These are phyloP conservation scores for Pissodes strobi DNA, from an alignment of 1,140 invertebrate genomes.

Conservation along the genomic window DNA sequence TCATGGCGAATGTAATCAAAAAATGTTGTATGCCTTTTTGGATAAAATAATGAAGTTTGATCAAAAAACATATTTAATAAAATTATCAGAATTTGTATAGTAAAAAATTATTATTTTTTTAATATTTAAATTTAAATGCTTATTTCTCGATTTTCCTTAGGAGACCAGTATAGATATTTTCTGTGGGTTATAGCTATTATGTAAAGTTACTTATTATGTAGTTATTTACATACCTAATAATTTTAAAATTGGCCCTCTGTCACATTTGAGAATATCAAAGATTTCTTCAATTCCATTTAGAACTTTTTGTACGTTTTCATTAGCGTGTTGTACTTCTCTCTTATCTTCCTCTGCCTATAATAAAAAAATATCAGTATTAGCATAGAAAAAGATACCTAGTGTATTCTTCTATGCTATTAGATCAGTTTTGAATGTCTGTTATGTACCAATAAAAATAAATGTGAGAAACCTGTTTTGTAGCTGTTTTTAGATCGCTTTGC, in stretches of 20 bases:
- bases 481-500: slow-evolving; percentile 53
- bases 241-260: slow-evolving; percentile 71
- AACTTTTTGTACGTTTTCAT: slow-evolving; percentile 59
- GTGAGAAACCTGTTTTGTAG: slow-evolving; percentile 40
- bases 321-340: slow-evolving; percentile 57
- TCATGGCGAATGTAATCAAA: too few species aligned
- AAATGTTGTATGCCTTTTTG: too few species aligned
- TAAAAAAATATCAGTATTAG: slow-evolving; percentile 50
- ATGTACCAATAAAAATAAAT: neutral
- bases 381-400: too few species aligned
- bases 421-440: neutral
- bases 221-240: slow-evolving; percentile 65
- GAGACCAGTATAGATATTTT: too few species aligned
- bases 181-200: too few species aligned
- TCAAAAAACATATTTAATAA: too few species aligned
- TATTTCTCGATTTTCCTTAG: too few species aligned
- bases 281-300: slow-evolving; percentile 63
- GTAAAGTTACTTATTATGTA: too few species aligned
- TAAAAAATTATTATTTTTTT: too few species aligned
- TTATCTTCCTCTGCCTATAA: slow-evolving; percentile 60
- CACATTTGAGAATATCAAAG: slow-evolving; percentile 66
- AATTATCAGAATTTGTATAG: too few species aligned
- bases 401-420: slow-evolving; percentile 40
- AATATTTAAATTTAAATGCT: too few species aligned
- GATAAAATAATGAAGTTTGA: too few species aligned